Base-by-base conservation (phyloP, 30 jellyfish, hydroid and myxozoan genomes). In the Hydractinia echinata region DNA sequence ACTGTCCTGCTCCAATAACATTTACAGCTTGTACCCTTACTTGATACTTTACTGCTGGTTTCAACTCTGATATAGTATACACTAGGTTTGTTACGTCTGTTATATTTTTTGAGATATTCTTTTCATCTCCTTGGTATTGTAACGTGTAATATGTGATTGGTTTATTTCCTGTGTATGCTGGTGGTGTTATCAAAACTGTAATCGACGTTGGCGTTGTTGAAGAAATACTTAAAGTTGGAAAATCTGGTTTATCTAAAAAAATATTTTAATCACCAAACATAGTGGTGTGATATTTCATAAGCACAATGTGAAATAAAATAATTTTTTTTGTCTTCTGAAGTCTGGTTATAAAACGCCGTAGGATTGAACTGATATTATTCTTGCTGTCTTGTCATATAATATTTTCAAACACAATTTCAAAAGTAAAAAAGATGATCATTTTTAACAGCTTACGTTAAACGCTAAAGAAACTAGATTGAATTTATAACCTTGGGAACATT, bases 1-100 rank as follows among this genome's bases (percentile, higher is more conserved):
- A 44, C 0, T n/a, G 1, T 64, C 74, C 74, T n/a, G 9, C 18
- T 7, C 6, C 74, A 64, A 64, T 64, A 6, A 51, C 19, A 64
- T 64, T 64, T 4, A 64, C 74, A 64, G 74, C 74, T 13, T 64
- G 74, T 64, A 64, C 74, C 39, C 39, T 64, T 13, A 64, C 74
- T 13, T 64, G 6, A 64, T 64, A 64, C 0, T n/a, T 6, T 13
- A n/a, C 39, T 64, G 51, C 74, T 64, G 74, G 74, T 6, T 64
- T 9, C 39, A 64, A 64, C 39, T 51, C 74, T 6, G 74, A 0
- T 6, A 64, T 44, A 64, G 3, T 64, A 4, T 64, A 64, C 19
- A 51, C 4, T 6, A 7, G 10, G 19, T 64, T 44, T n/a, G 19
- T 64, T 13, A n/a, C 6, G 4, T 44, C 39, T n/a, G 19, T 13